Evolutionary conservation across 2,113 vertebrate genomes (phyloP).

Genomic region (Thunnus maccoyii): DNA sequence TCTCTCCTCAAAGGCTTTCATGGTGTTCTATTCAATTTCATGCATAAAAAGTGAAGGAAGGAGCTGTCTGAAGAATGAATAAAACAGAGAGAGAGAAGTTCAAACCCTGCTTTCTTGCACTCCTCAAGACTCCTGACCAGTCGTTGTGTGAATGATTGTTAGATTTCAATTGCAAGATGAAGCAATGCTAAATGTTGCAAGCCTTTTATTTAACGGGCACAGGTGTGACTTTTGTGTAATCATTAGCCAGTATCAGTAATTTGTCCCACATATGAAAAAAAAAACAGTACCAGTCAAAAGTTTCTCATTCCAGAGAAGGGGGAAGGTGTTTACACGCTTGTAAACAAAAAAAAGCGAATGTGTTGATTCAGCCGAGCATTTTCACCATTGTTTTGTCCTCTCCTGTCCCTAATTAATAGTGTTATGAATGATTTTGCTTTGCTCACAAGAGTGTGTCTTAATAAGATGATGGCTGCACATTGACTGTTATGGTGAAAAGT

Average conservation of each 20-base stretch:
- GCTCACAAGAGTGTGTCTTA: neutral
- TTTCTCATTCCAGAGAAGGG: too few relatives aligned
- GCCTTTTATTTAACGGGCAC: neutral
- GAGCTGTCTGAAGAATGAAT: neutral
- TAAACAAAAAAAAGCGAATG: neutral
- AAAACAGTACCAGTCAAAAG: too few relatives aligned
- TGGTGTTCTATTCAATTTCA: neutral
- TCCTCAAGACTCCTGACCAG: too few relatives aligned
- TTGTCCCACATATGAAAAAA: neutral
- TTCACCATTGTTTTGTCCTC: neutral
- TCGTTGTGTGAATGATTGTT: too few relatives aligned
- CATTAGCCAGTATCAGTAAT: neutral
- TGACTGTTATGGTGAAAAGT: neutral
- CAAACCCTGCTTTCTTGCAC: neutral
- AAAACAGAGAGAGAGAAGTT: neutral
- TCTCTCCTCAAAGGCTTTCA: neutral
- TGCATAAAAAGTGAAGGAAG: neutral
- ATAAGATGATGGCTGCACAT: conserved; percentile 15
- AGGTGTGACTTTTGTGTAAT: neutral
- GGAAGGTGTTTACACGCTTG: too few relatives aligned
- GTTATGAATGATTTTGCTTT: conserved; percentile 3
- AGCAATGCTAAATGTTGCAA: neutral
- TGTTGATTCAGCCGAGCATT: neutral
- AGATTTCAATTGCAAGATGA: too few relatives aligned
- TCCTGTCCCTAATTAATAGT: neutral